phyloP scores from a whole-genome alignment of 2,797 vertebrate species.

The Oreonectes daqikongensis region DNA sequence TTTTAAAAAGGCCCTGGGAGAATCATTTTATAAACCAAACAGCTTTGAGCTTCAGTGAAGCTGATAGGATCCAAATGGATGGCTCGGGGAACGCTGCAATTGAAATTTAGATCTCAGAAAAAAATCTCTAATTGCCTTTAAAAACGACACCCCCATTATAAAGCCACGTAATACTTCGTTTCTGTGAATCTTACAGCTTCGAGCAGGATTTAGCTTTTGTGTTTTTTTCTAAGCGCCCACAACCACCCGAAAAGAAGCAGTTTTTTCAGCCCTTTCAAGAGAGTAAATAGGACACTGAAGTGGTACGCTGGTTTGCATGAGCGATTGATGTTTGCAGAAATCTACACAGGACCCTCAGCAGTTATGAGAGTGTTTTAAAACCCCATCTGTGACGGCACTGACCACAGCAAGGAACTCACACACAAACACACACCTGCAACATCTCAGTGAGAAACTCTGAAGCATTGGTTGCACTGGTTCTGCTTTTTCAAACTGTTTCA shows the following conservation, averaged over 20 bases:
- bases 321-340: conserved; percentile 37
- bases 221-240: conserved; percentile 6
- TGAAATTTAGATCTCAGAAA: conserved; percentile 1
- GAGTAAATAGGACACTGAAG: conserved; percentile 34
- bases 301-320: not conserved
- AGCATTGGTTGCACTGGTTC: not conserved
- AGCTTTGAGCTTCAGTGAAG: conserved; percentile 12
- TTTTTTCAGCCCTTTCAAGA: conserved; percentile 17
- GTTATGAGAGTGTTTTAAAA: conserved; percentile 14
- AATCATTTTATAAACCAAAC: conserved; percentile 22
- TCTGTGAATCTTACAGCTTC: conserved; percentile 2
- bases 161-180: not conserved
- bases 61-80: conserved; percentile 16
- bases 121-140: conserved; percentile 31
- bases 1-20: conserved; percentile 10
- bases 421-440: conserved; percentile 22
- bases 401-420: conserved; percentile 28
- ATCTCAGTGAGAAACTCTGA: conserved; percentile 7
- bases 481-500: not conserved
- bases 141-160: conserved; percentile 10
- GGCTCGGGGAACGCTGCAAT: not conserved
- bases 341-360: conserved; percentile 13
- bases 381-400: conserved; percentile 3
- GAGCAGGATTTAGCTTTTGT: not conserved
- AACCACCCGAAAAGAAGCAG: not conserved